Percentiles rank a stretch among this genome's conserved stretches.
Conservation (phyloP, 2,113 vertebrate species). For the Beaufortia kweichowensis region DNA sequence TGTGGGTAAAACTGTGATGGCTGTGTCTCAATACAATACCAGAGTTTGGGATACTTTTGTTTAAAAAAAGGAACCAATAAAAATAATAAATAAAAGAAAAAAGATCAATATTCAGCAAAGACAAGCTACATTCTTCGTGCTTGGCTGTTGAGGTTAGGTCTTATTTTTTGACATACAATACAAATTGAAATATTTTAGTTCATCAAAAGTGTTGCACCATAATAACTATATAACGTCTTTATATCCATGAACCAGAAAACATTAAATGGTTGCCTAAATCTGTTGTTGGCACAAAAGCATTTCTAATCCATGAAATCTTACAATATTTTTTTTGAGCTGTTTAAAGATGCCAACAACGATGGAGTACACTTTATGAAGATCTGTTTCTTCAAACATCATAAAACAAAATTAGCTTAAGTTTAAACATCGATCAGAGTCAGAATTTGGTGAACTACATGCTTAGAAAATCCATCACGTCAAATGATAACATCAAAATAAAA, state of each 20-base stretch:
- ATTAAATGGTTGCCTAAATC: slow-evolving; percentile 46
- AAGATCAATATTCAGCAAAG: slow-evolving; percentile 9
- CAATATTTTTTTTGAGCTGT: slow-evolving; percentile 28
- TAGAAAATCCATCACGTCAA: slow-evolving; percentile 8
- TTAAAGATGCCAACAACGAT: slow-evolving; percentile 36
- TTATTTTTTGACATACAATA: slow-evolving; percentile 14
- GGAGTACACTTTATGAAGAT: not conserved
- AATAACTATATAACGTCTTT: not conserved
- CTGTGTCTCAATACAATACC: slow-evolving; percentile 40
- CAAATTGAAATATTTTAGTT: slow-evolving; percentile 10
- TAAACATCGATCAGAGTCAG: not conserved
- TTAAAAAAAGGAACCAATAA: not conserved
- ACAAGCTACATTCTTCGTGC: slow-evolving; percentile 12
- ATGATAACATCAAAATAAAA: slow-evolving; percentile 14
- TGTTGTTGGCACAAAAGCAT: slow-evolving; percentile 46
- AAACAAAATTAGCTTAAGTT: not conserved
- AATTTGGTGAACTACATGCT: not conserved
- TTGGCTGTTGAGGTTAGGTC: not conserved
- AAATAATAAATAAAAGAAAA: slow-evolving; percentile 1
- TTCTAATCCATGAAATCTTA: slow-evolving; percentile 28
- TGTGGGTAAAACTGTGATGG: slow-evolving; percentile 43
- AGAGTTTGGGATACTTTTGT: slow-evolving; percentile 54
- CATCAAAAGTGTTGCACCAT: slow-evolving; percentile 18
- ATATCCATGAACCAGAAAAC: slow-evolving; percentile 7
- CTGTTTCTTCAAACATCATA: not conserved